These are phyloP conservation scores for Euborellia annulipes DNA, from an alignment of 1,140 invertebrate genomes.

Conservation along the genomic window DNA sequence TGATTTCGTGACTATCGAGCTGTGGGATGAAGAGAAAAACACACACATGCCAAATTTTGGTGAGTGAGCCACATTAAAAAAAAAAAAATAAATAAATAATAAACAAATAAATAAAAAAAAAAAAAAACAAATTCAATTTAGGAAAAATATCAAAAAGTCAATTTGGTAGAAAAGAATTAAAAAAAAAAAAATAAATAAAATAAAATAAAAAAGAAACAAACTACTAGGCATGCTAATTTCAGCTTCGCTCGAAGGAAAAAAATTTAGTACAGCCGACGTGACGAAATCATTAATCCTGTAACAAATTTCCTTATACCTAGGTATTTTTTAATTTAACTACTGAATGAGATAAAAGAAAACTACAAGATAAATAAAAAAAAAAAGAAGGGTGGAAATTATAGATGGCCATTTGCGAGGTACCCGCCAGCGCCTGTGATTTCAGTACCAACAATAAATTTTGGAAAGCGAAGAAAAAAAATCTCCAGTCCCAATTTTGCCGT, in stretches of 20 bases:
- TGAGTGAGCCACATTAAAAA: constrained; percentile 21
- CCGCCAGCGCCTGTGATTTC: no score
- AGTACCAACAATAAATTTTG: no score
- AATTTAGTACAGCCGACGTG: constrained; percentile 1
- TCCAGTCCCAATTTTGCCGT: constrained; percentile 47
- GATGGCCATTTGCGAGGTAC: no score
- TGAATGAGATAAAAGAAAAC: no score
- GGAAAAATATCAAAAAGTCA: no score
- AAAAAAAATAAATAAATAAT: constrained; percentile 11
- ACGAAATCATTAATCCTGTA: constrained; percentile 6
- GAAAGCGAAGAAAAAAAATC: constrained; percentile 20
- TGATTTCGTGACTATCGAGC: constrained; percentile 99
- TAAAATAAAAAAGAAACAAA: constrained; percentile 19
- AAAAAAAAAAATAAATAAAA: no score
- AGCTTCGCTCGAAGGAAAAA: constrained; percentile 9
- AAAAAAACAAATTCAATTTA: constrained; percentile 23
- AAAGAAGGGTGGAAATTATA: no score
- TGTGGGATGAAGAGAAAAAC: constrained; percentile 58
- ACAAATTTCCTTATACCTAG: constrained; percentile 9
- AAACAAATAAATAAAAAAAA: constrained; percentile 15
- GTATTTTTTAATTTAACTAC: no score
- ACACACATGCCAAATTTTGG: constrained; percentile 47
- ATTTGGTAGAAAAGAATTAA: no score
- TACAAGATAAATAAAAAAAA: no score
- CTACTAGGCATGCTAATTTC: constrained; percentile 18